These are phyloP conservation scores for Peromyscus melanophrys DNA, from an alignment of 2,797 vertebrate species.

Conservation along the genomic window DNA sequence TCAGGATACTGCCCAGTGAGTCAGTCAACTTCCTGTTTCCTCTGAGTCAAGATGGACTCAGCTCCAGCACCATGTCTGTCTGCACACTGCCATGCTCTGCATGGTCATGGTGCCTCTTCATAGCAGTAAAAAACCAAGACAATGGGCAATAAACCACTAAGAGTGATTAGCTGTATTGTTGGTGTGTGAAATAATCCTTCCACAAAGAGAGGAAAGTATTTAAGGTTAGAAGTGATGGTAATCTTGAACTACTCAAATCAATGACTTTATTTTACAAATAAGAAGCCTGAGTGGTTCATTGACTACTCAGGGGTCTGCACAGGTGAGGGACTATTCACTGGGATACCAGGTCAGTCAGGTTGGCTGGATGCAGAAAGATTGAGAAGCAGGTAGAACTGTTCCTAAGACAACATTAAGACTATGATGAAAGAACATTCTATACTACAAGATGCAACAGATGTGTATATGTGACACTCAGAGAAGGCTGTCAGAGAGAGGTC, in stretches of 20 bases:
- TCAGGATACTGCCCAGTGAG: too few relatives aligned
- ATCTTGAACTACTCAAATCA: not conserved
- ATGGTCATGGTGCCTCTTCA: too few relatives aligned
- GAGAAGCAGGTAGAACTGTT: not conserved
- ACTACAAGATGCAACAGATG: not conserved
- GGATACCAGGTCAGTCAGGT: not conserved
- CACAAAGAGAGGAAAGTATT: slow-evolving; percentile 4
- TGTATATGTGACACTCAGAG: not conserved
- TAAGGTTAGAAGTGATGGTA: not conserved
- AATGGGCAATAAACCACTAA: not conserved
- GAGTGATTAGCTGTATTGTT: not conserved
- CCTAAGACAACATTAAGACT: not conserved
- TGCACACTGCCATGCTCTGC: too few relatives aligned
- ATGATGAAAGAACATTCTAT: not conserved
- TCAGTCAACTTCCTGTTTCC: too few relatives aligned
- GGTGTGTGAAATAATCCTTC: not conserved
- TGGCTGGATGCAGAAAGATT: not conserved
- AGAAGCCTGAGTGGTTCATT: not conserved
- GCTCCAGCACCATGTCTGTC: too few relatives aligned
- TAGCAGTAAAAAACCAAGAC: too few relatives aligned
- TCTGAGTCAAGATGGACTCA: too few relatives aligned
- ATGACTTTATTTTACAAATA: slow-evolving; percentile 10
- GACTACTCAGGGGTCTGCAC: not conserved
- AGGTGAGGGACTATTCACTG: not conserved
- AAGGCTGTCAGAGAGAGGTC: not conserved